Evolutionary conservation across 2,888 invertebrate genomes (phyloP), one percentile per base, ranked within the genome.

Genomic region (Tinea pellionella): DNA sequence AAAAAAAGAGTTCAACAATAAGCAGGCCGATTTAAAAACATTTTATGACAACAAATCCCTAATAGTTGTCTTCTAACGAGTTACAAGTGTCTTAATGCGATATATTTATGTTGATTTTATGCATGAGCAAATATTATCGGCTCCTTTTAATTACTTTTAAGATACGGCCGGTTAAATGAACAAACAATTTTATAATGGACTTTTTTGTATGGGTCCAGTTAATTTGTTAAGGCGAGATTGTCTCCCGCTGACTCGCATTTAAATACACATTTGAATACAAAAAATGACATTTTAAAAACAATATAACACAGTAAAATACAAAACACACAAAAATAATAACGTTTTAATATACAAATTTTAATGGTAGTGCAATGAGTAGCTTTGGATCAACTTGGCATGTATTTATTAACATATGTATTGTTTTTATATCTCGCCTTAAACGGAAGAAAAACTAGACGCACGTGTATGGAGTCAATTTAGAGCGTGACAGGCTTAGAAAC

Each of bases 101-200:
- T 53, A 70, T 73, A 74, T 74, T 78, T 75, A 77, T 75, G 75
- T 69, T 72, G 63, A 77, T 76, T 75, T 77, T 78, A 79, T 79
- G 74, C 75, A 75, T 76, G 69, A 73, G 73, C 72, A 75, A 78
- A 78, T 77, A 78, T 75, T 69, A 70, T 68, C 68, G 67, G 67
- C 65, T 71, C 62, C 67, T 76, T 75, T 80, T 79, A 80, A 80
- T 80, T 78, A 75, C 70, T 65, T 63, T 15, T 16, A 42, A 66
- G 65, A 64, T 63, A 70, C 65, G 68, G 65, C 63, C 69, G 66
- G 72, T 69, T 72, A 62, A 63, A 64, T 63, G 64, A 66, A 66
- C 66, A 71, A 73, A 72, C 67, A 70, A 66, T 63, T 64, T 69
- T 66, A 69, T 67, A 70, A 68, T 68, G 65, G 64, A 66, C 65